Conservation (phyloP, 2,797 vertebrate species). For the Basileuterus tristriatus region DNA sequence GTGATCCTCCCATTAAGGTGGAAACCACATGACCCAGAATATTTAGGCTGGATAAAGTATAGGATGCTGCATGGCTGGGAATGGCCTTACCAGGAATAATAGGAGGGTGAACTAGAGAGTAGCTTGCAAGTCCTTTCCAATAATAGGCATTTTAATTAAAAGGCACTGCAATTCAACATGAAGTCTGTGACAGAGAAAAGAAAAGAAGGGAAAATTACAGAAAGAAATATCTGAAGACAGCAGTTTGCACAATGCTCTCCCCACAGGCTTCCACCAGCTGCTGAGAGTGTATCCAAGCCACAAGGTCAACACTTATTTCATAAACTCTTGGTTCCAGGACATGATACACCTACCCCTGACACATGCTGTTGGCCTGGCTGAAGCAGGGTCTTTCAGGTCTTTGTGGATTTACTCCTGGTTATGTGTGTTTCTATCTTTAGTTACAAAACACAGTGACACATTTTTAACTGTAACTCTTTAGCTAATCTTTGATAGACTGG, state of each 20-base stretch:
- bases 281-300: not conserved
- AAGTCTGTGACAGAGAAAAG: not conserved
- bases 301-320: not conserved
- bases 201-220: not conserved
- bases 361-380: not conserved
- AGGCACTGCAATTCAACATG: not conserved
- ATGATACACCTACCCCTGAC: not conserved
- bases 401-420: not conserved
- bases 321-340: not conserved
- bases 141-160: not conserved
- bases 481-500: conserved; percentile 39
- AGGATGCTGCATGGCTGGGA: not conserved
- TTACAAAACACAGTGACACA: conserved; percentile 28
- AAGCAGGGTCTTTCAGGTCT: not conserved
- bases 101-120: not conserved
- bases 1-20: not conserved
- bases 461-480: conserved; percentile 4
- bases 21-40: not conserved
- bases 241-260: not conserved
- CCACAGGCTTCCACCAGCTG: not conserved
- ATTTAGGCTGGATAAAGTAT: not conserved
- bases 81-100: not conserved
- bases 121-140: not conserved
- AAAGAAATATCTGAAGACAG: not conserved
- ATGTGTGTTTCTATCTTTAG: conserved; percentile 44